Evolutionary conservation across 2,113 vertebrate genomes (phyloP).

Genomic region (Toxostoma redivivum): DNA sequence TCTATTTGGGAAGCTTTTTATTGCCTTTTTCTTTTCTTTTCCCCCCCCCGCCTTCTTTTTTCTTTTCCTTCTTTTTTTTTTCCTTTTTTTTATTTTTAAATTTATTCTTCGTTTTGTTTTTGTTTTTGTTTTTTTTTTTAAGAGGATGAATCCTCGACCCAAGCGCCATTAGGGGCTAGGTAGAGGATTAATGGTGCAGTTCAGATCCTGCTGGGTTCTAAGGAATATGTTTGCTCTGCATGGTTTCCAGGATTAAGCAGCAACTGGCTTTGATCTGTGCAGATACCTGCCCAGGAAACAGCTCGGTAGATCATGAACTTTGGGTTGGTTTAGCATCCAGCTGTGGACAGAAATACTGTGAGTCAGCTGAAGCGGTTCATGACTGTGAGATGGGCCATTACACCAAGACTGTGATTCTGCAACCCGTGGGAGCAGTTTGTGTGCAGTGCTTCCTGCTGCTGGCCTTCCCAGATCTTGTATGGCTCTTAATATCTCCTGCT

Average conservation of each 20-base stretch:
- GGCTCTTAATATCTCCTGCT: slow-evolving; percentile 43
- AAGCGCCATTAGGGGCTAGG: not conserved
- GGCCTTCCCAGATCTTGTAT: not conserved
- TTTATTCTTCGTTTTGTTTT: not conserved
- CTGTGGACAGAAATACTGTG: not conserved
- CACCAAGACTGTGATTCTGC: not conserved
- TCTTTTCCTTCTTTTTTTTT: no score
- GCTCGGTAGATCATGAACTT: not conserved
- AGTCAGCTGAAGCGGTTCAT: not conserved
- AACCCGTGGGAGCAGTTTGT: not conserved
- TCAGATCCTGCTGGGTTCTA: not conserved
- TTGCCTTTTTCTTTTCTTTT: not conserved
- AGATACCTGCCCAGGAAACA: not conserved
- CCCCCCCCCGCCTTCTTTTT: not conserved
- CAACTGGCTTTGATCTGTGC: not conserved
- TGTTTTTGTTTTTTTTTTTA: not conserved
- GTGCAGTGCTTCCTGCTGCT: not conserved
- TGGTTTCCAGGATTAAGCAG: not conserved
- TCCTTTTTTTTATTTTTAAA: no score
- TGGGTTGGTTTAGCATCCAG: not conserved
- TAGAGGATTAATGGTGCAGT: not conserved
- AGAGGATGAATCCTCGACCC: not conserved
- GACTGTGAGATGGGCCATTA: not conserved
- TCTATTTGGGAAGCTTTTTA: not conserved
- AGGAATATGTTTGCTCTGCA: not conserved